Percentiles rank a stretch among this genome's conserved stretches.
These are phyloP conservation scores for Troides helena DNA, from an alignment of 2,888 invertebrate species.

Conservation along the genomic window DNA sequence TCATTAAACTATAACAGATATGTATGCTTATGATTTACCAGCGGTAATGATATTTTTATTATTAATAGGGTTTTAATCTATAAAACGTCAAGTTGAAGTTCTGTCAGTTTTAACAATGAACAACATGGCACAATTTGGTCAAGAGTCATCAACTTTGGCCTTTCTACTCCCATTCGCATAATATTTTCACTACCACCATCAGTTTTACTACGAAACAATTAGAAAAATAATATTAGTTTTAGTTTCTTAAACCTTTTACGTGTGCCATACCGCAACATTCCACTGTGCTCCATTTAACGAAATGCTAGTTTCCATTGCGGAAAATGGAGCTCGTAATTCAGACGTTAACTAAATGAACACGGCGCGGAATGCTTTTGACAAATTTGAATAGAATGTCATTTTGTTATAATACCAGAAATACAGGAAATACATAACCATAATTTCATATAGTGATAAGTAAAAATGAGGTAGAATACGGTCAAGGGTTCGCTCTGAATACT, in stretches of 20 bases:
- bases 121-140: too few relatives aligned
- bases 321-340: slow-evolving; percentile 18
- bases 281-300: slow-evolving; percentile 7
- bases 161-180: too few relatives aligned
- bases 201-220: too few relatives aligned
- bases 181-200: too few relatives aligned
- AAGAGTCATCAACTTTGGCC: too few relatives aligned
- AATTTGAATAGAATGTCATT: neutral
- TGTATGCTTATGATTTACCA: neutral
- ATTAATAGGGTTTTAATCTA: too few relatives aligned
- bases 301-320: slow-evolving; percentile 9
- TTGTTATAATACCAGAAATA: neutral
- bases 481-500: too few relatives aligned
- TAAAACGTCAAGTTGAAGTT: too few relatives aligned
- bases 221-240: neutral
- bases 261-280: neutral
- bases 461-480: too few relatives aligned
- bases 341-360: slow-evolving; percentile 17
- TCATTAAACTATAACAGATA: neutral
- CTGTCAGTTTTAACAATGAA: too few relatives aligned
- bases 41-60: neutral
- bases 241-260: neutral
- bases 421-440: neutral
- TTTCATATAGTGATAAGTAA: too few relatives aligned
- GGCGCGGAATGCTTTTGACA: neutral